A percentile compares a stretch with the other conserved stretches of the same genome.
Conservation (phyloP, 2,888 invertebrate species). For the Zootermopsis nevadensis region DNA sequence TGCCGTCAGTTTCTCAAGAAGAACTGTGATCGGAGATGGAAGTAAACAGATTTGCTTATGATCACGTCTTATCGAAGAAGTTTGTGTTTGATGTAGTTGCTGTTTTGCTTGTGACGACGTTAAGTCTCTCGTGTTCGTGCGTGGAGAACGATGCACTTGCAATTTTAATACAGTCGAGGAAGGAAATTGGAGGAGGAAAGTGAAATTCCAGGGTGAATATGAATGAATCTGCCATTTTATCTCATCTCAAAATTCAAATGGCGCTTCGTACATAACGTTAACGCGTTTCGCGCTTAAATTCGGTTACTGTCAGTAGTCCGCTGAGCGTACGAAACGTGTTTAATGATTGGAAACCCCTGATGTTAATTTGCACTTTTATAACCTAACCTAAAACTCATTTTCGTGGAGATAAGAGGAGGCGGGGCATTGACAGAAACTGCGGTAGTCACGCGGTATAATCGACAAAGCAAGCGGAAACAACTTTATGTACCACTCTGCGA, state of each 20-base stretch:
- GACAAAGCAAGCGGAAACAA: slow-evolving; percentile 41
- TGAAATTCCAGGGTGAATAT: neutral
- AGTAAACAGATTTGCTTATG: too few species aligned
- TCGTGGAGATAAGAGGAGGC: neutral
- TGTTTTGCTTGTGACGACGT: too few species aligned
- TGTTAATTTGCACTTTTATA: slow-evolving; percentile 39
- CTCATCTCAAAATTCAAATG: slow-evolving; percentile 31
- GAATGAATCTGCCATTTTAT: slow-evolving; percentile 32
- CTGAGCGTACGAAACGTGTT: slow-evolving; percentile 6
- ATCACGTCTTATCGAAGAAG: too few species aligned
- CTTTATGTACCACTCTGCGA: slow-evolving; percentile 37
- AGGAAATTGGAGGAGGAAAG: neutral
- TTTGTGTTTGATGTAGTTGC: too few species aligned
- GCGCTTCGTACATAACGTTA: slow-evolving; percentile 18
- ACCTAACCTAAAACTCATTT: slow-evolving; percentile 1
- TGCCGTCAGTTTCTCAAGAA: too few species aligned
- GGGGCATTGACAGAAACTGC: slow-evolving; percentile 28
- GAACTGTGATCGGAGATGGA: too few species aligned
- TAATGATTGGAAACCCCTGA: slow-evolving; percentile 42
- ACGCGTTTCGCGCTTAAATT: slow-evolving; percentile 18
- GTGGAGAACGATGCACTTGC: too few species aligned
- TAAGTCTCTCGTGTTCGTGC: too few species aligned
- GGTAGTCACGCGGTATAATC: slow-evolving; percentile 34
- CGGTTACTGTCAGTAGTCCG: slow-evolving; percentile 11
- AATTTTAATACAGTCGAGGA: too few species aligned